Base-by-base conservation (phyloP, 2,797 vertebrate species). In the Lagodon rhomboides region DNA sequence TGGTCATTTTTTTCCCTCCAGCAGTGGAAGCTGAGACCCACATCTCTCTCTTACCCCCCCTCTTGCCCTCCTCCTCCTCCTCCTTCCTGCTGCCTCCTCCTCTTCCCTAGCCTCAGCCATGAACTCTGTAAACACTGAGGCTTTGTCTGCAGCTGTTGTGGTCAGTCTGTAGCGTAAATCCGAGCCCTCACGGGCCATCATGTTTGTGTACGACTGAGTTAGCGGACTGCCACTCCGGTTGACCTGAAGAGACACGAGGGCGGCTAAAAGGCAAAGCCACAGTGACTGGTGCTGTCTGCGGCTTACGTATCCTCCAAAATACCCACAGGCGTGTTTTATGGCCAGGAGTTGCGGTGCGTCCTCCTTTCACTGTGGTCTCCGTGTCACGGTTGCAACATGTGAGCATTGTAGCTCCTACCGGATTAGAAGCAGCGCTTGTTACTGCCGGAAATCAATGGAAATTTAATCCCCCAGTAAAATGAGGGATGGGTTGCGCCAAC, bases 101-200 rank as follows among this genome's bases (percentile, higher is more conserved):
- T 86, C 80, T 71, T 78, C 47, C 55, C 65, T 49, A 63, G 58
- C 78, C 63, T 73, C 73, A 84, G 82, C 46, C 69, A 38, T 80
- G 84, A 83, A 83, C 60, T 78, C 66, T 75, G 77, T 85, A 86
- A 84, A 89, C 85, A 91, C 67, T 73, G 55, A 82, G 75, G 80
- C 80, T 90, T 90, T 89, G 87, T 89, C 63, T 88, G 83, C 85
- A 90, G 86, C 82, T 88, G 87, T 85, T 89, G 87, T 88, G 85
- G 90, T 88, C 80, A 68, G 53, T 46, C 76, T 63, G 56, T 12
- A 46, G 76, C 9, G 60, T 69, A 34, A 75, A 77, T 63, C 77
- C 75, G 51, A 70, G 54, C 67, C 66, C 76, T 77, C 20, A 16
- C 5, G 25, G 68, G 49, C 66, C 74, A 71, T 84, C 79, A 22